Percentiles rank a stretch among this genome's conserved stretches.
phyloP scores from a whole-genome alignment of 2,888 invertebrate genomes.

The Drosophila macrothrix region DNA sequence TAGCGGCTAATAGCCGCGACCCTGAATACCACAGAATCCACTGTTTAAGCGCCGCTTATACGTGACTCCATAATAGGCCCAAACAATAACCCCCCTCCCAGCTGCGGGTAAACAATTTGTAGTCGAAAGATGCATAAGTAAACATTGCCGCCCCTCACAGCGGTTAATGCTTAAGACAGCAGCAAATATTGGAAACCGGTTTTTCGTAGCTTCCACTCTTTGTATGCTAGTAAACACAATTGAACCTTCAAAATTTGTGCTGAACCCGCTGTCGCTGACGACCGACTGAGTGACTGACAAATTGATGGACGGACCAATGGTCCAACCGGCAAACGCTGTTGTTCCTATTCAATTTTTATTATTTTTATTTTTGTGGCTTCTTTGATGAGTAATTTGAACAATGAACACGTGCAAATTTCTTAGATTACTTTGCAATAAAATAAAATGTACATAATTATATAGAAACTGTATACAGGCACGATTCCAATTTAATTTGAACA shows the following conservation, averaged over 20 bases:
- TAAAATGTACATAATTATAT: not conserved
- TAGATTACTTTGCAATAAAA: constrained; percentile 6
- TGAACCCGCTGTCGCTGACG: constrained; percentile 27
- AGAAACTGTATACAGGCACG: not conserved
- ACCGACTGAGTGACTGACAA: not conserved
- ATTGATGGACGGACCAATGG: not conserved
- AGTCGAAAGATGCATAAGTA: constrained; percentile 42
- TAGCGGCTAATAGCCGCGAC: constrained; percentile 43
- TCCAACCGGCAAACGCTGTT: constrained; percentile 13
- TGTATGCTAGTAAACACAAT: constrained; percentile 47
- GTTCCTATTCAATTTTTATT: constrained; percentile 21
- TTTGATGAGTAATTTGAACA: constrained; percentile 22
- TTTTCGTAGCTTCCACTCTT: constrained; percentile 48
- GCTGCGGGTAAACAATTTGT: constrained; percentile 69
- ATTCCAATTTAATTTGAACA: constrained; percentile 4
- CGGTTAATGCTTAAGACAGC: constrained; percentile 40
- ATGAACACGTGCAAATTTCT: constrained; percentile 26
- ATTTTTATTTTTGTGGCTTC: constrained; percentile 16
- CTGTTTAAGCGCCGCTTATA: constrained; percentile 43
- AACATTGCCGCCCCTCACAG: constrained; percentile 54
- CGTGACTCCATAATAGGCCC: constrained; percentile 51
- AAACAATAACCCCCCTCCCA: constrained; percentile 1
- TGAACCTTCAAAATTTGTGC: constrained; percentile 46
- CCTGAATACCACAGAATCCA: constrained; percentile 57
- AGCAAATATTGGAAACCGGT: constrained; percentile 60